Base-by-base conservation (phyloP, 2,888 invertebrate genomes). In the Pristionchus exspectatus region DNA sequence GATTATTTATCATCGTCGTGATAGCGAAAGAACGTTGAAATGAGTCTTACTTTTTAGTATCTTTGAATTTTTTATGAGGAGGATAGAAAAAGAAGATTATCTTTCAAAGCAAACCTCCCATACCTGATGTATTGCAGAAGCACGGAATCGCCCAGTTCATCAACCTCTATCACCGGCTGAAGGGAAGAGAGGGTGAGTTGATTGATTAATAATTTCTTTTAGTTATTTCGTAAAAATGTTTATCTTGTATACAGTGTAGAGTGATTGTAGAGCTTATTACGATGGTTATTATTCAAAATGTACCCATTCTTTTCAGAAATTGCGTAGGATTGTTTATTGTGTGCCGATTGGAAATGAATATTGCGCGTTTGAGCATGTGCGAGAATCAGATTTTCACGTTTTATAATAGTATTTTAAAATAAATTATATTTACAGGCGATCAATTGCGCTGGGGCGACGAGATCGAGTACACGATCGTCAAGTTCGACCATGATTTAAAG, bases 61-160 rank as follows among this genome's bases (percentile, higher is more conserved):
- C n/a, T n/a, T n/a, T n/a, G n/a, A 38, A 38, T 2, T 38, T 38
- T 3, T 38, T 38, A 21, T 21, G 2, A n/a, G 0, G 44, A n/a
- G 2, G 33, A 21, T 10, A 2, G 44, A 44, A 50, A 77, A 72
- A 14, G 72, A 33, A 5, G n/a, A 24, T 21, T n/a, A 24, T 1
- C 38, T 69, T 38, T 18, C 14, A 9, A 33, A 16, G 72, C 18
- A 4, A 21, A 33, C 9, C 18, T 72, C 21, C 7, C 0, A 72
- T 72, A 24, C 30, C 38, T 72, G 33, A 30, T 33, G 12, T 2
- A 24, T 91, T 92, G 54, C 90, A 93, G 92, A 96, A 97, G 94
- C 98, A 98, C 96, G 99, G 99, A 84, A 97, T 99, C 92, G 97
- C 97, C 92, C 99, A 99, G 96, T 99, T 99, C 95, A 98, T 99